These are phyloP conservation scores for Atlantisia rogersi DNA, from an alignment of 2,113 vertebrate species.

Conservation along the genomic window DNA sequence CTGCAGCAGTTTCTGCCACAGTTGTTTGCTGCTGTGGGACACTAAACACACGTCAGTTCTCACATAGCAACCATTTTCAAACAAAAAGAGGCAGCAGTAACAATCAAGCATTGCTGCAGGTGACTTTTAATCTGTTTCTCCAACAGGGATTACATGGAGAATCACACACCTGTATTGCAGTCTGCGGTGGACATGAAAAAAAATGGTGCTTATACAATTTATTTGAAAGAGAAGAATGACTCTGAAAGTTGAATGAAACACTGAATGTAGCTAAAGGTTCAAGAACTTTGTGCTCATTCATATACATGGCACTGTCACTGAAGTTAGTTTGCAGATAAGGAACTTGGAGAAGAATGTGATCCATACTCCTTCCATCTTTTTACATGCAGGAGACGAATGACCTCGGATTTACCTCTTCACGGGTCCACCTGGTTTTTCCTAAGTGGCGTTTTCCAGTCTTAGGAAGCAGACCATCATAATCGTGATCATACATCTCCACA, in stretches of 20 bases:
- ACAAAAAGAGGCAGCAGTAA: slow-evolving; percentile 13
- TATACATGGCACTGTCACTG: background rate
- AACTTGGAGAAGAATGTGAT: background rate
- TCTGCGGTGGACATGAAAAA: background rate
- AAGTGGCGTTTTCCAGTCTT: slow-evolving; percentile 94
- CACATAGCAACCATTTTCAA: background rate
- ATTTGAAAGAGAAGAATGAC: background rate
- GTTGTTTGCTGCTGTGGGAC: background rate
- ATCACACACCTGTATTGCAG: background rate
- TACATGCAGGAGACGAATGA: background rate
- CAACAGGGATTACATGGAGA: background rate
- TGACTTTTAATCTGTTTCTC: background rate
- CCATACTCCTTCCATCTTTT: background rate
- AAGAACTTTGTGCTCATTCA: background rate
- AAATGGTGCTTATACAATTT: background rate
- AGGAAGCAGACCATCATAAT: slow-evolving; percentile 91
- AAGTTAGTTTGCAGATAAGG: background rate
- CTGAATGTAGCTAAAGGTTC: background rate
- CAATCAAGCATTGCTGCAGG: background rate
- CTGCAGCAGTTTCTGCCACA: background rate
- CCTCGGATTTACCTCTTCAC: slow-evolving; percentile 88
- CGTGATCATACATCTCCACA: slow-evolving; percentile 94
- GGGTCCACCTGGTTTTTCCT: slow-evolving; percentile 97
- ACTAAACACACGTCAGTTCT: background rate
- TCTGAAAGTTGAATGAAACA: background rate